Evolutionary conservation across 2,797 vertebrate genomes (phyloP).

Genomic region (Ptychadena robeensis): DNA sequence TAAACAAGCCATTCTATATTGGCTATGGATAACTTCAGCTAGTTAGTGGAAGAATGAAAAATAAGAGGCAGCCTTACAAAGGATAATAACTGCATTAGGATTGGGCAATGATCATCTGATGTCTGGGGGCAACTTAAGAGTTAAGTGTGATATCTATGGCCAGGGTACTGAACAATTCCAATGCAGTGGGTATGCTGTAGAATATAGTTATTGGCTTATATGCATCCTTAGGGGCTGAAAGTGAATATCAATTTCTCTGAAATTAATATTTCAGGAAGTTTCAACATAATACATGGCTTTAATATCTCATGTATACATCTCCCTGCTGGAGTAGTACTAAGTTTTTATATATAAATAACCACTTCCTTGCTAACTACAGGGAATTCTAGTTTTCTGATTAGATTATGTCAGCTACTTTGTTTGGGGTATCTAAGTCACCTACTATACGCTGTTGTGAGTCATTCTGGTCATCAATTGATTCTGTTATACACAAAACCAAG

Average conservation of each 20-base stretch:
- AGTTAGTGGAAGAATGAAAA: not conserved
- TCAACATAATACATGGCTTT: conserved; percentile 58
- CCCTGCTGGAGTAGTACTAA: conserved; percentile 24
- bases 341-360: conserved; percentile 9
- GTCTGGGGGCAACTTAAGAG: not conserved
- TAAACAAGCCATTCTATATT: too few species aligned
- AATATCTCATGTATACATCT: conserved; percentile 52
- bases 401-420: conserved; percentile 16
- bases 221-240: conserved; percentile 36
- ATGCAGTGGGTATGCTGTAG: conserved; percentile 3
- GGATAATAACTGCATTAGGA: not conserved
- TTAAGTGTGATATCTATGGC: conserved; percentile 19
- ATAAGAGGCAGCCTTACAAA: not conserved
- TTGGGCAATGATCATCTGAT: not conserved
- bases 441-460: conserved; percentile 22
- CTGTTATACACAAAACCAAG: conserved; percentile 24
- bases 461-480: conserved; percentile 23
- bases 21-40: not conserved
- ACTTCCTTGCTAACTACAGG: conserved; percentile 28
- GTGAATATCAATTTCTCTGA: conserved; percentile 51
- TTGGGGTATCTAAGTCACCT: conserved; percentile 19
- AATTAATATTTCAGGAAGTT: conserved; percentile 57
- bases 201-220: conserved; percentile 45
- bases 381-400: conserved; percentile 27
- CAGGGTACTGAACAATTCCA: not conserved